Evolutionary conservation across 2,797 vertebrate species (phyloP).

Genomic region (Alectoris magna): DNA sequence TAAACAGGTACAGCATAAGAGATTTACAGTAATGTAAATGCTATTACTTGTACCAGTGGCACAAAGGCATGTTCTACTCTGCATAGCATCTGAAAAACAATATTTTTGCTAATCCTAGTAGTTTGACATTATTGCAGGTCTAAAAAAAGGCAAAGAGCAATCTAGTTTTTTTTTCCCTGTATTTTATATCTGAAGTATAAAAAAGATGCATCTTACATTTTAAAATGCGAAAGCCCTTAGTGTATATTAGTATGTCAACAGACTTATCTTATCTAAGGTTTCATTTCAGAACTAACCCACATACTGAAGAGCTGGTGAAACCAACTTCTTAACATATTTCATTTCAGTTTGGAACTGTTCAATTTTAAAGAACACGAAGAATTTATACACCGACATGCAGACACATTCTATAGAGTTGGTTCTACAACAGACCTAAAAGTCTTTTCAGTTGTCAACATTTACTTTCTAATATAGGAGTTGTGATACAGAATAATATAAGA

Average conservation of each 20-base stretch:
- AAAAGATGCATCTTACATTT: neutral
- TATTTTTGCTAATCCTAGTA: neutral
- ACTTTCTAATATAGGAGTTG: neutral
- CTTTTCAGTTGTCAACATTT: neutral
- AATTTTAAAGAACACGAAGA: neutral
- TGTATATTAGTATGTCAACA: neutral
- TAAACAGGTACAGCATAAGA: neutral
- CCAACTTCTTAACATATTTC: accelerated
- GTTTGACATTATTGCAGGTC: neutral
- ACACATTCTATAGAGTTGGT: neutral
- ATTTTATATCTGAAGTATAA: neutral
- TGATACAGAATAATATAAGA: neutral
- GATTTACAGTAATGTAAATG: constrained; percentile 31
- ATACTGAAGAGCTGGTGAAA: neutral
- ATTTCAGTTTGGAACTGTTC: neutral
- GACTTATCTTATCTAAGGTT: neutral
- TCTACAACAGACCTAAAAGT: neutral
- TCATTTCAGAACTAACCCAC: neutral
- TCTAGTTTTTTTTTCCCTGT: neutral
- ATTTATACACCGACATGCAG: neutral
- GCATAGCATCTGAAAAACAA: neutral
- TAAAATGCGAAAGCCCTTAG: neutral
- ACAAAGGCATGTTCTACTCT: neutral
- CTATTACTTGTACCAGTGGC: neutral
- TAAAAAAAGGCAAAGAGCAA: neutral